A percentile compares a stretch with the other conserved stretches of the same genome.
Evolutionary conservation across 2,888 invertebrate genomes (phyloP).

Genomic region (Periphyllus acericola): DNA sequence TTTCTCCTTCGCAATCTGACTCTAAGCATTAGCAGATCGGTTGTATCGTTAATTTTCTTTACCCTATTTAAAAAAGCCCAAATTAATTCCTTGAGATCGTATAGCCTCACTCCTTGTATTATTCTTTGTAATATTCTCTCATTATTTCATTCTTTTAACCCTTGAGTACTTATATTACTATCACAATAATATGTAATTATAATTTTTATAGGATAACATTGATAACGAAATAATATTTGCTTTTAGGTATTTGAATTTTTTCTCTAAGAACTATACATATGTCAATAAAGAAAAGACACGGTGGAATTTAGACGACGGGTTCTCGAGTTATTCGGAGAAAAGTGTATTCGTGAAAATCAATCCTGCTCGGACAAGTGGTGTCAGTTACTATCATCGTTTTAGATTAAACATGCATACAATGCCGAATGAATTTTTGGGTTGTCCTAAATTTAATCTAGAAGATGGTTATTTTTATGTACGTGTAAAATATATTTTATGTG

Average conservation of each 20-base stretch:
- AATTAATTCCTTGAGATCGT: too few relatives aligned
- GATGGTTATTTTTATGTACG: slow-evolving; percentile 5
- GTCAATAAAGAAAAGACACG: background rate
- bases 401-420: background rate
- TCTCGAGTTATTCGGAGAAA: background rate
- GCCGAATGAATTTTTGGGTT: background rate
- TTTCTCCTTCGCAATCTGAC: too few relatives aligned
- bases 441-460: background rate
- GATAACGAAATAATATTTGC: too few relatives aligned
- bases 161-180: too few relatives aligned
- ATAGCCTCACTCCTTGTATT: too few relatives aligned
- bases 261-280: background rate
- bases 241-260: slow-evolving; percentile 23
- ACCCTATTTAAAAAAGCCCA: too few relatives aligned
- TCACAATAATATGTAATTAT: too few relatives aligned
- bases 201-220: too few relatives aligned
- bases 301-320: slow-evolving; percentile 45
- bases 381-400: slow-evolving; percentile 29
- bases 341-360: background rate
- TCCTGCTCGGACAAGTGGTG: slow-evolving; percentile 23
- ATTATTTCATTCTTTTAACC: too few relatives aligned
- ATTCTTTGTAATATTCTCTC: too few relatives aligned
- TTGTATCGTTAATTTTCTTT: too few relatives aligned
- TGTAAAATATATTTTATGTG: background rate
- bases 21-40: too few relatives aligned